A percentile compares a stretch with the other conserved stretches of the same genome.
Evolutionary conservation across 2,113 vertebrate genomes (phyloP).

Genomic region (Atrichornis clamosus): DNA sequence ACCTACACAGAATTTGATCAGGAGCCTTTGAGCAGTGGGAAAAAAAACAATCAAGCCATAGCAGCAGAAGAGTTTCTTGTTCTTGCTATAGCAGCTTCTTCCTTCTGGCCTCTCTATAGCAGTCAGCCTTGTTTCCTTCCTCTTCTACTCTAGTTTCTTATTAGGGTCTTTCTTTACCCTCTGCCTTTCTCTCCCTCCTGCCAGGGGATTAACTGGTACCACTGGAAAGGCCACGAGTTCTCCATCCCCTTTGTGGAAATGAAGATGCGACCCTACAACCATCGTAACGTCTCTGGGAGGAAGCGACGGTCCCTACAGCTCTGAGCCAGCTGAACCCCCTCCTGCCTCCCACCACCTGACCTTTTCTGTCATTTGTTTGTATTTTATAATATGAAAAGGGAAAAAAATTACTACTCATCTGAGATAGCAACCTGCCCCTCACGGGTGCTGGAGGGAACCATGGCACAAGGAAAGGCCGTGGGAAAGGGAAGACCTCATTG

Average conservation of each 20-base stretch:
- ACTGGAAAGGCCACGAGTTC: slow-evolving; percentile 98
- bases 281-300: slow-evolving; percentile 82
- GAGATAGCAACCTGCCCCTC: slow-evolving; percentile 46
- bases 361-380: slow-evolving; percentile 74
- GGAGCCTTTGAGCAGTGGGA: background rate
- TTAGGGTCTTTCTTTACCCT: background rate
- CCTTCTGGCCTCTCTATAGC: background rate
- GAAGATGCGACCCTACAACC: slow-evolving; percentile 95
- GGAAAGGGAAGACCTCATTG: slow-evolving; percentile 18
- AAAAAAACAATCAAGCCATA: background rate
- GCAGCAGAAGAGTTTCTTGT: background rate
- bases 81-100: background rate
- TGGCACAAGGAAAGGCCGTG: background rate
- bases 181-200: slow-evolving; percentile 24
- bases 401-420: background rate
- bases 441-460: slow-evolving; percentile 24
- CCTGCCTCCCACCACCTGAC: slow-evolving; percentile 11
- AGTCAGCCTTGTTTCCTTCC: background rate
- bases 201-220: slow-evolving; percentile 98
- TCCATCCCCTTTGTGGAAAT: slow-evolving; percentile 98
- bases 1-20: background rate
- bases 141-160: background rate
- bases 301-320: slow-evolving; percentile 83
- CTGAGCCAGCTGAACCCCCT: slow-evolving; percentile 66
- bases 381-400: slow-evolving; percentile 70